Conservation (phyloP, 2,797 vertebrate species). For the Rhinophrynus dorsalis region DNA sequence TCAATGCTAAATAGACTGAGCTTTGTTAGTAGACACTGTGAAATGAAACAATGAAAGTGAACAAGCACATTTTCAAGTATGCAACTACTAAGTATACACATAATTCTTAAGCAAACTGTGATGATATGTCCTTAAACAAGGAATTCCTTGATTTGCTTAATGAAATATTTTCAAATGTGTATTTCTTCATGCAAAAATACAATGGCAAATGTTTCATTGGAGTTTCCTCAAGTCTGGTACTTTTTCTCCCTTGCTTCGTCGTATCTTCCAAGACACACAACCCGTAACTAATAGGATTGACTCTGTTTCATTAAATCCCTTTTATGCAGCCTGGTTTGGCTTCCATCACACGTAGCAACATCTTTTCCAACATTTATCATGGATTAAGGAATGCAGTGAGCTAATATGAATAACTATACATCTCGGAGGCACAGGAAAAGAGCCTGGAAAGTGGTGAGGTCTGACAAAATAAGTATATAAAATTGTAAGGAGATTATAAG, state of each 20-base stretch:
- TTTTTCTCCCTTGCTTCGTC: slow-evolving; percentile 56
- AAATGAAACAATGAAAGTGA: too few species aligned
- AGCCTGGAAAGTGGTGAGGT: slow-evolving; percentile 16
- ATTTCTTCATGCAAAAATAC: background rate
- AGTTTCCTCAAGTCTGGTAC: background rate
- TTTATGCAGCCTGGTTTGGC: slow-evolving; percentile 84
- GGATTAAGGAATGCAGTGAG: slow-evolving; percentile 54
- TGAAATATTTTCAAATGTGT: background rate
- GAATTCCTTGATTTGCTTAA: background rate
- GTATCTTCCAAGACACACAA: slow-evolving; percentile 74
- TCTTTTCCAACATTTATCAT: slow-evolving; percentile 74
- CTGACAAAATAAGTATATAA: slow-evolving; percentile 1
- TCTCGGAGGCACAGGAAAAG: slow-evolving; percentile 20
- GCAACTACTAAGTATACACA: too few species aligned
- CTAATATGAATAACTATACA: slow-evolving; percentile 41
- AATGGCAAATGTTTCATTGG: background rate
- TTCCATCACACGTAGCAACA: slow-evolving; percentile 78
- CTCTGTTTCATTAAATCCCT: slow-evolving; percentile 87
- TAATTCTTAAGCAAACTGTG: too few species aligned
- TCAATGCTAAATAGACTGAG: too few species aligned
- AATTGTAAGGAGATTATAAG: slow-evolving; percentile 34
- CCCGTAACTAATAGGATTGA: slow-evolving; percentile 88
- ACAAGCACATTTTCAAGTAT: too few species aligned
- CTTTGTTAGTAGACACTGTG: too few species aligned
- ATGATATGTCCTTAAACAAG: background rate